phyloP scores from a whole-genome alignment of 2,113 vertebrate species.

The Amia ocellicauda region DNA sequence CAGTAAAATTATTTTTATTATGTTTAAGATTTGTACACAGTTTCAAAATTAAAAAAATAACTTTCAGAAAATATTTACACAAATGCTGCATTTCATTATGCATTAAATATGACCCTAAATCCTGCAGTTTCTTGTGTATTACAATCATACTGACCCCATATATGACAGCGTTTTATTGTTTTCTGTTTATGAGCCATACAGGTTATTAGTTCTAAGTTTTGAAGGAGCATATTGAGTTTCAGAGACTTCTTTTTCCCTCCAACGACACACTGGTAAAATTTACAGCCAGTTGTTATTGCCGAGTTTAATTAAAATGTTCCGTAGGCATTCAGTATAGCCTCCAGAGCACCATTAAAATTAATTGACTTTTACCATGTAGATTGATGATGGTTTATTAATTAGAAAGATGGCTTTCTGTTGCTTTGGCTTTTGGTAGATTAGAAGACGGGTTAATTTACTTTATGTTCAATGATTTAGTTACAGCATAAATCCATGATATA shows the following conservation, averaged over 20 bases:
- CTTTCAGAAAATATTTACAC: too few relatives aligned
- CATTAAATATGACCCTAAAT: too few relatives aligned
- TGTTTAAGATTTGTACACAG: too few relatives aligned
- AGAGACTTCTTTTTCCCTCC: too few relatives aligned
- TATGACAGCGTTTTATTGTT: background rate
- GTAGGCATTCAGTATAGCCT: slow-evolving; percentile 43
- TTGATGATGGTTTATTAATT: slow-evolving; percentile 54
- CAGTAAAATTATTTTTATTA: too few relatives aligned
- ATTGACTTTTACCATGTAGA: slow-evolving; percentile 55
- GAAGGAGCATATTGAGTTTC: background rate
- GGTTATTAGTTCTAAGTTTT: slow-evolving; percentile 10
- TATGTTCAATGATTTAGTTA: background rate
- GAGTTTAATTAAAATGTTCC: slow-evolving; percentile 69
- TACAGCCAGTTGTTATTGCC: slow-evolving; percentile 51
- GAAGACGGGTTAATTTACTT: slow-evolving; percentile 25
- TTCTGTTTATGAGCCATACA: slow-evolving; percentile 18
- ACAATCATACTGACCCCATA: background rate
- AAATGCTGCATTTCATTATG: too few relatives aligned
- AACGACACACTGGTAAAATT: slow-evolving; percentile 37
- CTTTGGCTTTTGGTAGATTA: slow-evolving; percentile 37
- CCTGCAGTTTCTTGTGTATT: background rate
- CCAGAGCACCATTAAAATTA: slow-evolving; percentile 57
- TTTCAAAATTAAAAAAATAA: too few relatives aligned
- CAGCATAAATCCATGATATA: too few relatives aligned
- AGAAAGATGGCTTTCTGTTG: slow-evolving; percentile 39